phyloP scores from a whole-genome alignment of 2,113 vertebrate genomes.

The Myrmecobius fasciatus region DNA sequence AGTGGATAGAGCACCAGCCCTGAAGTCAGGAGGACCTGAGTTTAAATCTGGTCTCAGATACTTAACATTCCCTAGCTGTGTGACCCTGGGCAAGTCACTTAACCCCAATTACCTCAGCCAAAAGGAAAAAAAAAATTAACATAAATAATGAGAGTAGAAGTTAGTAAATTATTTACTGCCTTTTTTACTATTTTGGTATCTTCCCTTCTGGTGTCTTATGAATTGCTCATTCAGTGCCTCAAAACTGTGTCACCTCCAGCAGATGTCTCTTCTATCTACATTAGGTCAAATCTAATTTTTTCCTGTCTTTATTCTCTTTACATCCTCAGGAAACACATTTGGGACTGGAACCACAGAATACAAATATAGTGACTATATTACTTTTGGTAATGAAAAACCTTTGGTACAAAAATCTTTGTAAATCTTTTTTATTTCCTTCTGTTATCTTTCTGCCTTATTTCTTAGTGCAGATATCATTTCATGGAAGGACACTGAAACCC shows the following conservation, averaged over 20 bases:
- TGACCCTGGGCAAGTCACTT: too few relatives aligned
- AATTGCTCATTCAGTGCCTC: not conserved
- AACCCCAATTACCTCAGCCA: too few relatives aligned
- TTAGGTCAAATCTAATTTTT: not conserved
- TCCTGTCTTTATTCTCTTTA: not conserved
- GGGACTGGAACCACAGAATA: not conserved
- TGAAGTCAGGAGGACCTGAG: too few relatives aligned
- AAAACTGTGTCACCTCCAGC: not conserved
- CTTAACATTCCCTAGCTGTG: too few relatives aligned
- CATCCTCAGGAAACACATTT: not conserved
- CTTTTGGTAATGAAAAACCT: not conserved
- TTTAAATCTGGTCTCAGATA: too few relatives aligned
- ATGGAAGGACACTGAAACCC: not conserved
- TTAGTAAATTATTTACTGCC: not conserved
- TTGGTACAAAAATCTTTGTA: not conserved
- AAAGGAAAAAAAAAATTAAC: too few relatives aligned
- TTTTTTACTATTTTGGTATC: not conserved
- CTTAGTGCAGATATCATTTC: not conserved
- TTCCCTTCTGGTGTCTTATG: not conserved
- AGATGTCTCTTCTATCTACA: not conserved
- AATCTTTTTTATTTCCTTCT: not conserved
- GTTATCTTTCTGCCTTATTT: not conserved
- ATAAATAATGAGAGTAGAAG: too few relatives aligned
- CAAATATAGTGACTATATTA: not conserved
- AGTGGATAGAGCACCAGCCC: too few relatives aligned